Percentiles rank a stretch among this genome's conserved stretches.
phyloP scores from a whole-genome alignment of 2,888 invertebrate genomes.

The Drosophila glabriapex region DNA sequence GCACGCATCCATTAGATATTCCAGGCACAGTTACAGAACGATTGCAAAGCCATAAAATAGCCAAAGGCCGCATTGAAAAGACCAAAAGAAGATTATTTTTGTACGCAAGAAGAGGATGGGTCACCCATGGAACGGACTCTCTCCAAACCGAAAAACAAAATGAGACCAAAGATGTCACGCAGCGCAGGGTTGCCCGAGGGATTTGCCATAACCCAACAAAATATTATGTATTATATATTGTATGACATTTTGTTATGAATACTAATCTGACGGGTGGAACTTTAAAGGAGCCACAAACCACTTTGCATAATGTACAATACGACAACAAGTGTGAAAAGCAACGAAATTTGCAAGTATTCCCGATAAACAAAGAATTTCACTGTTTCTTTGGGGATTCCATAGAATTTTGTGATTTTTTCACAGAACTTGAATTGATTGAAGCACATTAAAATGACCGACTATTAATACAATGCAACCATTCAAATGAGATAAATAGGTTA shows the following conservation, averaged over 20 bases:
- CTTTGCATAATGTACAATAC: constrained; percentile 47
- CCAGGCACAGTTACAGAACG: constrained; percentile 74
- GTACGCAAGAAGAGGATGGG: constrained; percentile 15
- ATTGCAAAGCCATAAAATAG: constrained; percentile 79
- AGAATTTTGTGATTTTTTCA: neutral
- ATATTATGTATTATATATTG: constrained; percentile 54
- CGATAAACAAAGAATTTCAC: neutral
- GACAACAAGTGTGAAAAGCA: constrained; percentile 16
- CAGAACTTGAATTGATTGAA: neutral
- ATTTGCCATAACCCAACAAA: constrained; percentile 60
- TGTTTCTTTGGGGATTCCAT: rapidly evolving
- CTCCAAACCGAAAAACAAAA: constrained; percentile 58
- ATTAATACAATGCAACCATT: neutral
- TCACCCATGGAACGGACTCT: neutral
- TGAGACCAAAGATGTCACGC: constrained; percentile 70
- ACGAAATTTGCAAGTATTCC: neutral
- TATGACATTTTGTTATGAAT: constrained; percentile 82
- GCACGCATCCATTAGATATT: constrained; percentile 79
- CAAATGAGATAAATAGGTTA: neutral
- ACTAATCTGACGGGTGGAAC: constrained; percentile 64
- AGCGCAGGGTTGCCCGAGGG: constrained; percentile 63
- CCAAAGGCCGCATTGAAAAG: constrained; percentile 72
- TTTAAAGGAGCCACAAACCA: constrained; percentile 23
- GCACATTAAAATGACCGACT: neutral
- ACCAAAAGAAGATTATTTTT: constrained; percentile 50